Evolutionary conservation across 2,113 vertebrate genomes (phyloP).

Genomic region (Neogale vison): DNA sequence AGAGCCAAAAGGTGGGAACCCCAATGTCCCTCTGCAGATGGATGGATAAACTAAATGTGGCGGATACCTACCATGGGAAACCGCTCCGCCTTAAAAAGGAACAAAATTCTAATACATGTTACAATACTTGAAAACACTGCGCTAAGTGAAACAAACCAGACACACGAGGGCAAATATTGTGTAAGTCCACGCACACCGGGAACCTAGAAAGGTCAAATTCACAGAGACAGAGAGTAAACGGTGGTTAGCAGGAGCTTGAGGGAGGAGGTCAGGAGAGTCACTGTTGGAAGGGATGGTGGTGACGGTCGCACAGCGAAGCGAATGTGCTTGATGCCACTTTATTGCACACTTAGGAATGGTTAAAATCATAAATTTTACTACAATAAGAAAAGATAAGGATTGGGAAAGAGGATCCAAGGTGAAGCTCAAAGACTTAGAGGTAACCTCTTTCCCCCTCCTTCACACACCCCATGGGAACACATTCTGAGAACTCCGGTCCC

Average conservation of each 20-base stretch:
- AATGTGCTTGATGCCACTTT: neutral
- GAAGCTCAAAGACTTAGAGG: neutral
- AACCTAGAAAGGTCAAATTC: neutral
- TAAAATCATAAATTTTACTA: neutral
- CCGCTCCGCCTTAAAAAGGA: neutral
- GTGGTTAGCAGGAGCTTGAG: neutral
- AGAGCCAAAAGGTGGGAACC: neutral
- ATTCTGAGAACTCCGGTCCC: neutral
- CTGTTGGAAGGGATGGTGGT: neutral
- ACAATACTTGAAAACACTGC: neutral
- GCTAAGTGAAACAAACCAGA: neutral
- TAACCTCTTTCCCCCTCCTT: too few relatives aligned
- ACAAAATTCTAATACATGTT: neutral
- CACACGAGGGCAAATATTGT: neutral
- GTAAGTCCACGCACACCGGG: neutral
- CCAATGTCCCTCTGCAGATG: neutral
- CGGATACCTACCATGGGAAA: neutral
- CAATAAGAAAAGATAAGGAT: neutral
- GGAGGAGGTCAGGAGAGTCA: neutral
- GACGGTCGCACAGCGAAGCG: rapidly evolving
- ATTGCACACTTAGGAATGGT: neutral
- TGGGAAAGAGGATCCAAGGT: neutral
- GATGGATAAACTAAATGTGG: neutral
- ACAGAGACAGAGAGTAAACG: neutral
- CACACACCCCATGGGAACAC: too few relatives aligned